phyloP scores from a whole-genome alignment of 1,140 invertebrate genomes.

The Apocrypta bakeri region DNA sequence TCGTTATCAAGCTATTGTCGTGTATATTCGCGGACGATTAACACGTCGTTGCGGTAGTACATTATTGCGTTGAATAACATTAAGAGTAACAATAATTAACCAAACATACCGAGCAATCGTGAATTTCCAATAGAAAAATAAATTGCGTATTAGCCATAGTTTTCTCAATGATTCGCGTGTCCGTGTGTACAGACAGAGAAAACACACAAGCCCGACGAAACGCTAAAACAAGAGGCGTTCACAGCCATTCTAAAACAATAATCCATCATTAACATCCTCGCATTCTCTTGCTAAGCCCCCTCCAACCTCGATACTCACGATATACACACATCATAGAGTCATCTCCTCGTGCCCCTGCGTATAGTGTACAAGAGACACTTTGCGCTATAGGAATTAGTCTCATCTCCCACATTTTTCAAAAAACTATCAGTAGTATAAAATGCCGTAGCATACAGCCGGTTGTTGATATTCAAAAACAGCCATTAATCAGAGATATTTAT shows the following conservation, averaged over 20 bases:
- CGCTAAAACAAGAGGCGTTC: neutral
- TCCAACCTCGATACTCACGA: neutral
- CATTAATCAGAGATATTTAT: constrained; percentile 52
- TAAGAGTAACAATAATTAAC: too few species aligned
- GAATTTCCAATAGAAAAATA: too few species aligned
- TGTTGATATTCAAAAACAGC: constrained; percentile 50
- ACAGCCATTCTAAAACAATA: constrained; percentile 5
- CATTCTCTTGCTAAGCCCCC: too few species aligned
- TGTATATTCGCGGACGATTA: neutral
- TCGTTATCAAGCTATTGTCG: neutral
- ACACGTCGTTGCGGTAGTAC: neutral
- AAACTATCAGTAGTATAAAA: constrained; percentile 33
- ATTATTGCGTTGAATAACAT: neutral
- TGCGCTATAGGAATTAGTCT: too few species aligned
- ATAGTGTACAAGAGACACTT: too few species aligned
- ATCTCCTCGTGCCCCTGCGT: neutral
- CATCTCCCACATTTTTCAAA: neutral
- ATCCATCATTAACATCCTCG: neutral
- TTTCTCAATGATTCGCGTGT: neutral
- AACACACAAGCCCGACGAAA: neutral
- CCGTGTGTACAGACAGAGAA: neutral
- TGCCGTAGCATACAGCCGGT: neutral
- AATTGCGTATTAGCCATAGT: too few species aligned
- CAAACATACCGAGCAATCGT: too few species aligned
- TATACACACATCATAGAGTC: neutral